Evolutionary conservation across 2,888 invertebrate genomes (phyloP).

Genomic region (Philhelius pedissequus): DNA sequence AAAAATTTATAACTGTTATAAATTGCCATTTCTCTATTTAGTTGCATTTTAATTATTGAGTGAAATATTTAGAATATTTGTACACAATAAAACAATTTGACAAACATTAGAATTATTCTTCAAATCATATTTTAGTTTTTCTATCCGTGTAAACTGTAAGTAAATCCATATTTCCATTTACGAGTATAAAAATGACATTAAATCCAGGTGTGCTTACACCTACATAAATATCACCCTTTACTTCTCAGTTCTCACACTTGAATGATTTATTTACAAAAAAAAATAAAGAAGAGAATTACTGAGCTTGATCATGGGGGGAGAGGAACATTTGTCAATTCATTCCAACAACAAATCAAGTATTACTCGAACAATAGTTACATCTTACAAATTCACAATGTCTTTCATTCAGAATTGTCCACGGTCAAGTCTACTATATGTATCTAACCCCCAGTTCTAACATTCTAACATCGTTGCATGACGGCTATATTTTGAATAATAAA

Average conservation of each 20-base stretch:
- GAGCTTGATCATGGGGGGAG: slow-evolving; percentile 30
- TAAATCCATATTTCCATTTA: neutral
- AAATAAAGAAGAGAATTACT: slow-evolving; percentile 8
- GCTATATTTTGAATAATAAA: slow-evolving; percentile 24
- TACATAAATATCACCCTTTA: slow-evolving; percentile 4
- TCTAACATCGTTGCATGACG: slow-evolving; percentile 45
- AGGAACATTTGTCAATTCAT: slow-evolving; percentile 52
- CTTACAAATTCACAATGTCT: slow-evolving; percentile 27
- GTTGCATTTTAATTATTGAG: no score
- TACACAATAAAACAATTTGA: no score
- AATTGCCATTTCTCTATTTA: no score
- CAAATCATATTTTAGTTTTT: neutral
- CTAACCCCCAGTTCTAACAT: neutral
- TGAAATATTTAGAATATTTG: no score
- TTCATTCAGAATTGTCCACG: slow-evolving; percentile 68
- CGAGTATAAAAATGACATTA: neutral
- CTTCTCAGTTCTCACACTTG: neutral
- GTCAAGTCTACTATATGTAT: slow-evolving; percentile 64
- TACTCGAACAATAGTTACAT: slow-evolving; percentile 49
- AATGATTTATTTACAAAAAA: neutral
- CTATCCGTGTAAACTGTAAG: neutral
- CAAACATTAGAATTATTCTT: no score
- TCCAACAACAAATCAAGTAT: slow-evolving; percentile 47
- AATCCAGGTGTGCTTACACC: slow-evolving; percentile 26
- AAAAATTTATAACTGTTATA: no score